Evolutionary conservation across 2,888 invertebrate species (phyloP), one percentile per base, ranked within the genome.

Genomic region (Tipula confusa): DNA sequence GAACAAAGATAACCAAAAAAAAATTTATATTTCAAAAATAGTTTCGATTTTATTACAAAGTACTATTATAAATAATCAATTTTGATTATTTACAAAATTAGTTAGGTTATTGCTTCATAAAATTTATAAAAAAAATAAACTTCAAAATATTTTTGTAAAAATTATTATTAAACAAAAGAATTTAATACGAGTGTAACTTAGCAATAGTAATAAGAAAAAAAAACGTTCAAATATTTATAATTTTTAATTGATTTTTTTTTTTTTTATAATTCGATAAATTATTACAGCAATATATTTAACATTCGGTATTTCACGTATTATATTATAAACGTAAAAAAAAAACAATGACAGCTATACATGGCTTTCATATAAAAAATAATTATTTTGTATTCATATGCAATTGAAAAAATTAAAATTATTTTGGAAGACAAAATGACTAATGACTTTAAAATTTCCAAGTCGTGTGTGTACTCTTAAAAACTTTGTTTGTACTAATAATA

Each of bases 141-240:
- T 24, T 64, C 24, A 64, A 64, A 64, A 64, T 64, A 64, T 64
- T 64, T 64, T 64, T 64, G 24, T 64, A 64, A 64, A 64, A 24
- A 24, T 64, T 64, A 64, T 64, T 64, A 64, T 64, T 64, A 64
- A 64, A 64, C 64, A 64, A 48, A 38, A 48, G 48, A 48, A 64
- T 64, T 64, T 24, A 64, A 64, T 64, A 64, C 24, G 24, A 64
- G 9, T 64, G 64, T 64, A 64, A 64, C 24, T 24, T 9, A 64
- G 24, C 64, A 24, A 43, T 43, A 64, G 15, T 24, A 18, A 18
- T 48, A 48, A 64, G 24, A 64, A 64, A n/a, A n/a, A n/a, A n/a
- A 64, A 64, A 64, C 64, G 64, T 64, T 64, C 64, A 64, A 64
- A 64, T 64, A 64, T 64, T 64, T 64, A 64, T 64, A 64, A 64